Percentiles rank a stretch among this genome's conserved stretches.
Evolutionary conservation across 2,113 vertebrate species (phyloP).

Genomic region (Muscicapa adusta): DNA sequence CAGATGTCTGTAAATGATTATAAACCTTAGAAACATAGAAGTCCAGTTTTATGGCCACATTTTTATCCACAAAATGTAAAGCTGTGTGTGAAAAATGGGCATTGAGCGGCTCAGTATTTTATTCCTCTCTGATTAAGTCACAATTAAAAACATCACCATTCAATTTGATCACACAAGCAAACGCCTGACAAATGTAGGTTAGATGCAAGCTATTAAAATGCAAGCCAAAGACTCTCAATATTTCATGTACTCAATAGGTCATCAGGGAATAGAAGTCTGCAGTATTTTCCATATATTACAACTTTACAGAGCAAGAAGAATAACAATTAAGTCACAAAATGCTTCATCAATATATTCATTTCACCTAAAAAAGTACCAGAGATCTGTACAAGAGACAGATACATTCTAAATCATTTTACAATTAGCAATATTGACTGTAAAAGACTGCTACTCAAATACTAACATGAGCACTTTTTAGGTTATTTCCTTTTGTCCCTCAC

Average conservation of each 20-base stretch:
- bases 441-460: neutral
- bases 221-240: neutral
- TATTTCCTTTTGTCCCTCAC: neutral
- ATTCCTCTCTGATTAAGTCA: neutral
- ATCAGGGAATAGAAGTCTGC: neutral
- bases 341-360: neutral
- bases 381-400: neutral
- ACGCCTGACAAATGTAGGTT: neutral
- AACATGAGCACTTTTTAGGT: neutral
- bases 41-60: neutral
- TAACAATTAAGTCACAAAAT: neutral
- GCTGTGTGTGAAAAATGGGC: neutral
- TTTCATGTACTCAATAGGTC: conserved; percentile 23
- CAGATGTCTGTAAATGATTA: neutral
- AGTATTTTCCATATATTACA: conserved; percentile 30
- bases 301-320: conserved; percentile 1
- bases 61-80: neutral
- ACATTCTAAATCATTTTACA: neutral
- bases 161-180: neutral
- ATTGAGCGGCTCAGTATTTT: neutral
- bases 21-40: neutral
- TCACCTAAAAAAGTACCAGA: neutral
- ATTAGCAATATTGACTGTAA: neutral
- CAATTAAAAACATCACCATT: neutral
- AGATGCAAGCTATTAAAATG: conserved; percentile 6